Percentiles rank a stretch among this genome's conserved stretches.
Evolutionary conservation across 1,140 invertebrate species (phyloP).

Genomic region (Agrypnia vestita): DNA sequence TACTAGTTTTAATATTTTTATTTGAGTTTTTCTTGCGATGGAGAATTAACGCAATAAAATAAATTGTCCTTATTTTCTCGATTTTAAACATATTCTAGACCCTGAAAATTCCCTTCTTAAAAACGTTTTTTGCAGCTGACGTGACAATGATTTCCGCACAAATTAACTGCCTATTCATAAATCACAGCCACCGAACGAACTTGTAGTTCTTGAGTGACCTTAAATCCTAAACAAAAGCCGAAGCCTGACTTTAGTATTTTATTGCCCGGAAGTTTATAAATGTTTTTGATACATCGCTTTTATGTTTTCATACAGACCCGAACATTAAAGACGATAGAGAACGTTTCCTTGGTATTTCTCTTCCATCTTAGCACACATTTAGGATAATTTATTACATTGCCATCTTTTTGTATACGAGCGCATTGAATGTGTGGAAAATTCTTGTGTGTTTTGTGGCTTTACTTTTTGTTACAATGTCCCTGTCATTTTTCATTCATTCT

Average conservation of each 20-base stretch:
- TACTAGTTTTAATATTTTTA: not conserved
- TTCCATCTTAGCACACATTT: conserved; percentile 34
- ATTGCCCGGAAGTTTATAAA: conserved; percentile 47
- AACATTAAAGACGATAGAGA: conserved; percentile 22
- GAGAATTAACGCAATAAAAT: no score
- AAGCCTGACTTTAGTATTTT: conserved; percentile 20
- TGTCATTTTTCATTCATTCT: conserved; percentile 1
- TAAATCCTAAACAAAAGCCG: conserved; percentile 33
- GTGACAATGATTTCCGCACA: conserved; percentile 23
- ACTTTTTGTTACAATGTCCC: not conserved
- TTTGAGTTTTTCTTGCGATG: not conserved
- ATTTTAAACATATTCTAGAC: no score
- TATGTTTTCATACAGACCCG: conserved; percentile 37
- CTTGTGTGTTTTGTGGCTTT: not conserved
- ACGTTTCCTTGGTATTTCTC: conserved; percentile 6
- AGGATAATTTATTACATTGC: conserved; percentile 13
- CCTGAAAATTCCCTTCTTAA: no score
- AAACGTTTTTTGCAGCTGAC: conserved; percentile 8
- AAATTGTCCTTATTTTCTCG: not conserved
- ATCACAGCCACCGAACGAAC: conserved; percentile 28
- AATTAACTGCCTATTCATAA: conserved; percentile 35
- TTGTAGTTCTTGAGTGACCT: conserved; percentile 35
- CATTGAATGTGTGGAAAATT: conserved; percentile 6
- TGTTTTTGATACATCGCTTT: conserved; percentile 45
- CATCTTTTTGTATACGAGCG: not conserved